Percentiles rank a stretch among this genome's conserved stretches.
Conservation (phyloP, 30 jellyfish, hydroid and myxozoan species). For the Sanderia malayensis region DNA sequence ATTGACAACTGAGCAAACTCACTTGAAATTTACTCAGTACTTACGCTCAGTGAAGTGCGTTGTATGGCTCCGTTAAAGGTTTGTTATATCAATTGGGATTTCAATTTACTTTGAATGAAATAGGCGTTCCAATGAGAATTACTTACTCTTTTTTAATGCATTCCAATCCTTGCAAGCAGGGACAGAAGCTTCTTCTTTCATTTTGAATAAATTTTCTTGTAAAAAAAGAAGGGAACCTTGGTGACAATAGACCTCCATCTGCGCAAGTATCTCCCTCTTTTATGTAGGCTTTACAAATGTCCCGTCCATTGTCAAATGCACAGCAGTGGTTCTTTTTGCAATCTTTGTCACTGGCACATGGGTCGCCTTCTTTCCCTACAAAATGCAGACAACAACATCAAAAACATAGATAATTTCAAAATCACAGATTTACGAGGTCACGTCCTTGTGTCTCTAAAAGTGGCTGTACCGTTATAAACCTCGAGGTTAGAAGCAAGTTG, state of each 20-base stretch:
- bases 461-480: no score
- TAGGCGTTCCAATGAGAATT: no score
- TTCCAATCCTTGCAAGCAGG: conserved; percentile 37
- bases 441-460: no score
- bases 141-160: conserved; percentile 30
- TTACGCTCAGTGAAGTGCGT: no score
- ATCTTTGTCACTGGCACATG: conserved; percentile 43
- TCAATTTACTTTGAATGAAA: no score
- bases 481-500: no score
- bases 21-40: no score
- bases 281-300: conserved; percentile 39
- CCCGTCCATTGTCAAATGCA: conserved; percentile 44
- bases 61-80: no score
- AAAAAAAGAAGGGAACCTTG: conserved; percentile 51
- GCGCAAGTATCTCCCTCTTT: conserved; percentile 34
- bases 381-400: neutral
- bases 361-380: conserved; percentile 41
- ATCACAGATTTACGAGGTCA: no score
- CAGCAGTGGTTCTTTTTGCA: conserved; percentile 53
- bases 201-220: conserved; percentile 36
- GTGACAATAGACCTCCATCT: conserved; percentile 9
- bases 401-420: no score
- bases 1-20: no score
- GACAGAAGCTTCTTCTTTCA: conserved; percentile 30
- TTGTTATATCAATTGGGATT: no score